Conservation (phyloP, 2,797 vertebrate species). For the Clarias platycephalus region DNA sequence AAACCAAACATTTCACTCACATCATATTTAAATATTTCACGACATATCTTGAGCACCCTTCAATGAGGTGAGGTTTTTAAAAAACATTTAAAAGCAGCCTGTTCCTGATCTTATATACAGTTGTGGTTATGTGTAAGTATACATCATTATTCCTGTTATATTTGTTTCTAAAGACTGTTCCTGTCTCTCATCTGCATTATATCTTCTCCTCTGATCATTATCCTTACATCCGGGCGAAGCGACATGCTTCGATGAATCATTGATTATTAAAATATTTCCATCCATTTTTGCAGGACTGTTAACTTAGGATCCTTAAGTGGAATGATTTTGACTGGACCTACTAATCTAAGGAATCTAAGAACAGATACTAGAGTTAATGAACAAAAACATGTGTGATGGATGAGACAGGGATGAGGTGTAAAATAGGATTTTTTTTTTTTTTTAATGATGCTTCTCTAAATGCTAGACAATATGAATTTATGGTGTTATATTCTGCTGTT, state of each 20-base stretch:
- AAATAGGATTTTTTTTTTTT: background rate
- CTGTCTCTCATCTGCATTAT: background rate
- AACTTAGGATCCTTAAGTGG: background rate
- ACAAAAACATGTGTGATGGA: background rate
- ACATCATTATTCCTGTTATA: background rate
- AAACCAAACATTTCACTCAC: too few relatives aligned
- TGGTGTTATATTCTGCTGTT: background rate
- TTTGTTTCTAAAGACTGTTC: background rate
- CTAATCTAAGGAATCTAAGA: background rate
- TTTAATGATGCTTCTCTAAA: background rate
- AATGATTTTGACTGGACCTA: background rate
- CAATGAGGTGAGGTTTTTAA: too few relatives aligned
- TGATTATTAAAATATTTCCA: background rate
- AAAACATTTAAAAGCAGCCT: too few relatives aligned
- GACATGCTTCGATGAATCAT: background rate
- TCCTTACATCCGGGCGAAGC: background rate
- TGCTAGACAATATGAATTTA: background rate
- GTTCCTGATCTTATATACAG: background rate
- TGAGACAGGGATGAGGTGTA: background rate
- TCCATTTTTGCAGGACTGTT: background rate
- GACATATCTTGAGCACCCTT: too few relatives aligned
- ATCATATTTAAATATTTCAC: too few relatives aligned
- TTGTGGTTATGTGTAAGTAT: background rate
- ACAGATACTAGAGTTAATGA: background rate
- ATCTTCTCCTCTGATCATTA: background rate